Evolutionary conservation across 2,113 vertebrate species (phyloP), one percentile per base, ranked within the genome.

Genomic region (Lepidothrix coronata): DNA sequence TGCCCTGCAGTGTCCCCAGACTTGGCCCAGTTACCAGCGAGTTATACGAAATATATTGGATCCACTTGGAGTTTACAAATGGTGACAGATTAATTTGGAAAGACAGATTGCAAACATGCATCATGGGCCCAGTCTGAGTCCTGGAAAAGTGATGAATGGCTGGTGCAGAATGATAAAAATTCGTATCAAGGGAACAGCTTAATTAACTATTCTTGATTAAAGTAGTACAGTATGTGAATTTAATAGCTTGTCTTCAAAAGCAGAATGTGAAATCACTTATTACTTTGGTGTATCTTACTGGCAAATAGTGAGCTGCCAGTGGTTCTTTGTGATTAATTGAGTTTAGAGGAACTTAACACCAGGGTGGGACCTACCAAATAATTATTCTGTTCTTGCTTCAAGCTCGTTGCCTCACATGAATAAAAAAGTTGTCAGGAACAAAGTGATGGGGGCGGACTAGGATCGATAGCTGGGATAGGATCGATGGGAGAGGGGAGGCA

Each of bases 161-260:
- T 96, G 72, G 68, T 88, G 82, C 79, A 86, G 88, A 91, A 93
- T 80, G 90, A 96, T 91, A 96, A 97, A 94, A 96, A 94, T 66
- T 87, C 16, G 0, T 91, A 77, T 90, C 67, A 67, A 87, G 90
- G 92, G 93, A 96, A 74, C 75, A 77, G 82, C 48, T 97, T 96
- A 96, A 96, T 96, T 96, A 95, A 94, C 85, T 86, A 57, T 88
- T 91, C 82, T 83, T 96, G 92, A 94, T 97, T 97, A 95, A 88
- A 95, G 89, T 51, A 80, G 51, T 80, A 57, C 82, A 92, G 82
- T 85, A 52, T 90, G 63, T 88, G 88, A 91, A 94, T 93, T 95
- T 97, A 96, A 94, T 93, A 92, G 85, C 88, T 95, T 94, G 85
- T 74, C 75, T 91, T 90, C 88, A 93, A 88, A 93, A 91, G 78